Conservation (phyloP, 2,797 vertebrate genomes). For the Parotocinclus haroldoi region DNA sequence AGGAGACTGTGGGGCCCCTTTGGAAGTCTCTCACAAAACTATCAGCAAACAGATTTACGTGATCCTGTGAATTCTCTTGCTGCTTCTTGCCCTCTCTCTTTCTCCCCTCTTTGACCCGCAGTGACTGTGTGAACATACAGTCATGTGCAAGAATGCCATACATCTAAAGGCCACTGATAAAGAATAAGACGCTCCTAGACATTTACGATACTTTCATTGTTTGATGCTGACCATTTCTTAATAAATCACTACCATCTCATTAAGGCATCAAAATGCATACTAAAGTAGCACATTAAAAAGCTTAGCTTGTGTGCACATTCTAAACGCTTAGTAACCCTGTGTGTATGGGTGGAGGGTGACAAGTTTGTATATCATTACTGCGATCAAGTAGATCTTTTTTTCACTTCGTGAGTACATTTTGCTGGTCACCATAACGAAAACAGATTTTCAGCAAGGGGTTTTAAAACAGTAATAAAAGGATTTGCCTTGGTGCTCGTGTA, state of each 20-base stretch:
- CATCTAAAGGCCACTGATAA: slow-evolving; percentile 22
- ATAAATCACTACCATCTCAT: slow-evolving; percentile 2
- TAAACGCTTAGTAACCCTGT: too few relatives aligned
- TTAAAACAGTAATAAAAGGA: too few relatives aligned
- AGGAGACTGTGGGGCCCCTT: not conserved
- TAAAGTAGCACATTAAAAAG: too few relatives aligned
- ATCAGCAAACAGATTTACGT: slow-evolving; percentile 19
- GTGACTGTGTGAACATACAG: slow-evolving; percentile 30
- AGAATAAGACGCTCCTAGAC: slow-evolving; percentile 5
- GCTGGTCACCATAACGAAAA: too few relatives aligned
- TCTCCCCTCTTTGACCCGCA: not conserved
- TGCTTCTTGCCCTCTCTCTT: slow-evolving; percentile 19
- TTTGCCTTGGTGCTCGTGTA: too few relatives aligned
- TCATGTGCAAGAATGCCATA: slow-evolving; percentile 22
- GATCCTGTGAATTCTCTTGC: not conserved
- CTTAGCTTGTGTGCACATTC: too few relatives aligned
- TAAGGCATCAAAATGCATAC: too few relatives aligned
- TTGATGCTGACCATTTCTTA: not conserved
- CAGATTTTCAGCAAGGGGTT: too few relatives aligned
- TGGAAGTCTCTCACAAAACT: slow-evolving; percentile 6
- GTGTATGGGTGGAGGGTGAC: too few relatives aligned
- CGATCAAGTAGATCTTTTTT: too few relatives aligned
- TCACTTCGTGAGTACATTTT: too few relatives aligned
- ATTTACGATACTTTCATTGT: slow-evolving; percentile 1
- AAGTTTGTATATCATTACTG: too few relatives aligned